Base-by-base conservation (phyloP, 2,888 invertebrate species). In the Dryobotodes eremita region DNA sequence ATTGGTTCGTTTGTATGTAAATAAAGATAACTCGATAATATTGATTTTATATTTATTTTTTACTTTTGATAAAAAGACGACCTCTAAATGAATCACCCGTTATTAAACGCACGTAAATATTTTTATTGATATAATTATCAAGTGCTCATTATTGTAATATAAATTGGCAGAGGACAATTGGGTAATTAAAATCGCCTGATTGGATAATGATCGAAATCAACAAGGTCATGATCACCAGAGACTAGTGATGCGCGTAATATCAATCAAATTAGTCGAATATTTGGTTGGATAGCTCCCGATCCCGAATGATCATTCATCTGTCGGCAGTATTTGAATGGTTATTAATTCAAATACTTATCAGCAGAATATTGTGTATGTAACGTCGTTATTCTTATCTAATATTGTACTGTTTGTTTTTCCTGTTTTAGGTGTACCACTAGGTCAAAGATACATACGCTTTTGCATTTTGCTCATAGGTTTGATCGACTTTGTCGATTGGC, bases 141-240 rank as follows among this genome's bases (percentile, higher is more conserved):
- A 55, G 42, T 50, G 64, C 20, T 20, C 46, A 57, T 65, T 65
- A 65, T 55, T 68, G 61, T 70, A 66, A 61, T 50, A 61, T 76
- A 59, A 71, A 72, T 75, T 59, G 46, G 31, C 50, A 46, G 26
- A 75, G 86, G 75, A 79, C 75, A 53, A 59, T 20, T 42, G 48
- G 42, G 64, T 69, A 31, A 71, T 61, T 71, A 64, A 59, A 64
- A 75, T 73, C 62, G 66, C 57, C 57, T 2, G 48, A 79, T 73
- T 75, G 42, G 64, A 66, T 75, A 55, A 77, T 61, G 65, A 86
- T 86, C 65, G 8, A 71, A 73, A 75, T 66, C 50, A 75, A 36
- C 59, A 75, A 80, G 80, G 75, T 84, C 75, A 86, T 71, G 75
- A 65, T 61, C 74, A 73, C 53, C 68, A 71, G 55, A 26, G 26